These are phyloP conservation scores for Chydorus sphaericus DNA, from an alignment of 2,888 invertebrate genomes.

Conservation along the genomic window DNA sequence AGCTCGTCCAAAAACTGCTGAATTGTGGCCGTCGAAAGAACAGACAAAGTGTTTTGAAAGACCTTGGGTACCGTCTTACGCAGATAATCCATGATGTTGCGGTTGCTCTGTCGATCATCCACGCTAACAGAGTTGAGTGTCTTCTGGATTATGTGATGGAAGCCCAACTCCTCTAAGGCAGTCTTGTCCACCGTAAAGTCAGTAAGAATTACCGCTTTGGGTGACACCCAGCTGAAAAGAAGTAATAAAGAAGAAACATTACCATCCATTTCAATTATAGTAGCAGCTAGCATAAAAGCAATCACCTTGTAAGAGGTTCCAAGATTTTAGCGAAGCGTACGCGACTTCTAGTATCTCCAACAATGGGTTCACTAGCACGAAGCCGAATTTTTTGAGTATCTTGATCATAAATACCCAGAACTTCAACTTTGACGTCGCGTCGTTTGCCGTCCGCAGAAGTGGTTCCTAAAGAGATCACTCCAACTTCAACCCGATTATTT, in stretches of 20 bases:
- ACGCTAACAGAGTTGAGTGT: not conserved
- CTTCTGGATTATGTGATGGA: slow-evolving; percentile 53
- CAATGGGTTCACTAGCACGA: slow-evolving; percentile 65
- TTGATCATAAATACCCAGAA: slow-evolving; percentile 65
- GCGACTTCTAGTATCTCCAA: slow-evolving; percentile 34
- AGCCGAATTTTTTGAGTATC: slow-evolving; percentile 55
- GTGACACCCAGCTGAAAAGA: slow-evolving; percentile 39
- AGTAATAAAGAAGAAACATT: not conserved
- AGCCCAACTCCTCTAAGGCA: slow-evolving; percentile 58
- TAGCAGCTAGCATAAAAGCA: not conserved
- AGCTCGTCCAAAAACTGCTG: slow-evolving; percentile 81
- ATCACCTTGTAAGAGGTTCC: slow-evolving; percentile 37
- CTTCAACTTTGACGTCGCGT: slow-evolving; percentile 68
- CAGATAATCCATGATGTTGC: slow-evolving; percentile 73
- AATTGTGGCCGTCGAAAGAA: slow-evolving; percentile 68
- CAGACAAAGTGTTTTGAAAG: slow-evolving; percentile 67
- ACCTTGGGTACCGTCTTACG: slow-evolving; percentile 71
- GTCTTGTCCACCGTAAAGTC: slow-evolving; percentile 59
- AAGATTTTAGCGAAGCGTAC: slow-evolving; percentile 68
- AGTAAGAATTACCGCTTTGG: slow-evolving; percentile 57
- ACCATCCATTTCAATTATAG: not conserved
- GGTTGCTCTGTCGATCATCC: slow-evolving; percentile 39
- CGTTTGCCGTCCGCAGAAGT: slow-evolving; percentile 61
- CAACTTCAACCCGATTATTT: slow-evolving; percentile 32
- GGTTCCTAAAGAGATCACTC: slow-evolving; percentile 74